Conservation (phyloP, 2,888 invertebrate species). For the Pristionchus exspectatus region DNA sequence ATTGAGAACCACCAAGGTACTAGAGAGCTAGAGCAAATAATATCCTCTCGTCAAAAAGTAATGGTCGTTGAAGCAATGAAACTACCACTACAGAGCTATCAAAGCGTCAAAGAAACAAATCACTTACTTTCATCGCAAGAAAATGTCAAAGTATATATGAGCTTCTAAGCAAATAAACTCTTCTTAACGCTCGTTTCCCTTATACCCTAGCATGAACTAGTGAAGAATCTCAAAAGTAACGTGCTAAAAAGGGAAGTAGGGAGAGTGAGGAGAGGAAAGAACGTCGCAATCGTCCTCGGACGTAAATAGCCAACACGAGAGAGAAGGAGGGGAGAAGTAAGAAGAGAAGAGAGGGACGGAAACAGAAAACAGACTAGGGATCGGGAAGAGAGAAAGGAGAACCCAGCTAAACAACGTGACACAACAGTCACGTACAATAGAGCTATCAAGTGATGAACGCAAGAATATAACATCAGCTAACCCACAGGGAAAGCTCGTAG, state of each 20-base stretch:
- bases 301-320: constrained; percentile 45
- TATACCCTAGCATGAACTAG: background rate
- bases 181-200: background rate
- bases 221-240: background rate
- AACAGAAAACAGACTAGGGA: constrained; percentile 35
- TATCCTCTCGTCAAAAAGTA: background rate
- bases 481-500: background rate
- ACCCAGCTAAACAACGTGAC: background rate
- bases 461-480: background rate
- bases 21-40: background rate
- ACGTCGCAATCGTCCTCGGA: background rate
- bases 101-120: background rate
- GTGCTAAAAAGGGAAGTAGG: background rate
- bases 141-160: background rate
- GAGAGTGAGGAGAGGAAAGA: background rate
- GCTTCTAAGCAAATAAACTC: background rate
- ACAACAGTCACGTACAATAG: background rate
- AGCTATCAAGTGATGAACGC: background rate
- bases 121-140: background rate
- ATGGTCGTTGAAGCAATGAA: background rate
- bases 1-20: constrained; percentile 3
- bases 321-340: background rate
- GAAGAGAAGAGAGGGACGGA: background rate
- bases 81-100: background rate
- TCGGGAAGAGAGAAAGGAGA: background rate